Conservation (phyloP, 2,888 invertebrate species). For the Galeopsomyia nigrocyanea region DNA sequence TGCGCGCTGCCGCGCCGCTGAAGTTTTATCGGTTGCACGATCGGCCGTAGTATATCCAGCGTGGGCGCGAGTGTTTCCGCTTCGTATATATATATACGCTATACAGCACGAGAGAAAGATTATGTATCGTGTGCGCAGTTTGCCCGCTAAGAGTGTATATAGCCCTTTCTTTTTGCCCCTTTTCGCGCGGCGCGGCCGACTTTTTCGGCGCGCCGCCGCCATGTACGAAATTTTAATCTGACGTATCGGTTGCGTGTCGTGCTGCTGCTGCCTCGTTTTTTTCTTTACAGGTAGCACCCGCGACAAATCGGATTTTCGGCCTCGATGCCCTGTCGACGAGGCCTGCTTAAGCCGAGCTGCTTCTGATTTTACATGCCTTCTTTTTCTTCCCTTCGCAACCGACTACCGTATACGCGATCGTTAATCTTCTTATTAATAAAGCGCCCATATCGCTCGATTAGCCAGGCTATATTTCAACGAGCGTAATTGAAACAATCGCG, state of each 20-base stretch:
- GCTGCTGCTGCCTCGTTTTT: background rate
- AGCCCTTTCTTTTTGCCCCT: slow-evolving; percentile 5
- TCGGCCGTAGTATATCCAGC: slow-evolving; percentile 11
- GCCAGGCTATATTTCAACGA: too few relatives aligned
- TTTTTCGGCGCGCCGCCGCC: background rate
- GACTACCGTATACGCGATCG: too few relatives aligned
- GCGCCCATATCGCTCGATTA: too few relatives aligned
- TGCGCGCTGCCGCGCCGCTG: slow-evolving; percentile 14
- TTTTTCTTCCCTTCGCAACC: too few relatives aligned
- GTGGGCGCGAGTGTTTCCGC: slow-evolving; percentile 44
- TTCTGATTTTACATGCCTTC: too few relatives aligned
- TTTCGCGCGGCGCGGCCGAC: background rate
- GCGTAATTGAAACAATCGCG: too few relatives aligned
- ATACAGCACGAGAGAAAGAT: too few relatives aligned
- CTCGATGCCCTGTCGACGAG: too few relatives aligned
- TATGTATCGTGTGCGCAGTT: background rate
- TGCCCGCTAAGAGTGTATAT: slow-evolving; percentile 29
- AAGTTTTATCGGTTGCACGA: slow-evolving; percentile 39
- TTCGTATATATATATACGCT: background rate
- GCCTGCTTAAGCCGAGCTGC: too few relatives aligned
- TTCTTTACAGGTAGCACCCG: background rate
- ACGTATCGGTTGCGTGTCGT: slow-evolving; percentile 5
- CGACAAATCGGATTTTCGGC: slow-evolving; percentile 16
- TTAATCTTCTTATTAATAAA: too few relatives aligned
- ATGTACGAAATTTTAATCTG: slow-evolving; percentile 20